Conservation (phyloP, 2,888 invertebrate species). For the Eucriotettix oculatus region DNA sequence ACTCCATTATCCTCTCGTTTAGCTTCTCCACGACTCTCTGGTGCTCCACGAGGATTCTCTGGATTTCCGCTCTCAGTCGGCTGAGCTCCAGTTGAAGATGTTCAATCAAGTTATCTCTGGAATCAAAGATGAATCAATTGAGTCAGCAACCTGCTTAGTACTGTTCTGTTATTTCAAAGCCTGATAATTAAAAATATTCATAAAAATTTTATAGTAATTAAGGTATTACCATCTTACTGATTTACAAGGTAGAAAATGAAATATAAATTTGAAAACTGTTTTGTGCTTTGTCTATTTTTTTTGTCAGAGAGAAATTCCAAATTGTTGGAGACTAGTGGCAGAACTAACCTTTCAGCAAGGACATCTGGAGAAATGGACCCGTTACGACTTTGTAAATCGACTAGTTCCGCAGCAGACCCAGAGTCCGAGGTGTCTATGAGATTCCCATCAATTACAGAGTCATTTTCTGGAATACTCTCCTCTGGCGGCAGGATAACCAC, state of each 20-base stretch:
- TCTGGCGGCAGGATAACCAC: constrained; percentile 72
- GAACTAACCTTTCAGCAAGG: constrained; percentile 26
- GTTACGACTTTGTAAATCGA: constrained; percentile 19
- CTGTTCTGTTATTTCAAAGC: too few relatives aligned
- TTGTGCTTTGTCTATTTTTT: too few relatives aligned
- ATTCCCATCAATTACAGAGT: constrained; percentile 34
- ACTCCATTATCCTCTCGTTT: constrained; percentile 28
- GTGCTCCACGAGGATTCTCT: constrained; percentile 33
- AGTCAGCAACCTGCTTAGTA: too few relatives aligned
- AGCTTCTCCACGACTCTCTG: constrained; percentile 31
- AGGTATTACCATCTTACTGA: too few relatives aligned
- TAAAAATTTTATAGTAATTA: too few relatives aligned
- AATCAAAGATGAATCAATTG: constrained; percentile 6
- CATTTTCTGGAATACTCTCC: constrained; percentile 35
- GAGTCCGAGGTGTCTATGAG: constrained; percentile 51
- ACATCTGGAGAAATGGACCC: constrained; percentile 32
- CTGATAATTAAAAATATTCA: too few relatives aligned
- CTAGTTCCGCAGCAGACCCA: constrained; percentile 25
- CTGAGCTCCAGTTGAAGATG: constrained; percentile 63
- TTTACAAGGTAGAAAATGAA: too few relatives aligned
- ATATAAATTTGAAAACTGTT: too few relatives aligned
- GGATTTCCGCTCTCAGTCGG: constrained; percentile 41
- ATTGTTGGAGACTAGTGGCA: background rate
- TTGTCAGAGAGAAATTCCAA: background rate
- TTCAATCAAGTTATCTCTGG: constrained; percentile 58